These are phyloP conservation scores for Sebastes vulpes DNA, from an alignment of 2,797 vertebrate species.

Conservation along the genomic window DNA sequence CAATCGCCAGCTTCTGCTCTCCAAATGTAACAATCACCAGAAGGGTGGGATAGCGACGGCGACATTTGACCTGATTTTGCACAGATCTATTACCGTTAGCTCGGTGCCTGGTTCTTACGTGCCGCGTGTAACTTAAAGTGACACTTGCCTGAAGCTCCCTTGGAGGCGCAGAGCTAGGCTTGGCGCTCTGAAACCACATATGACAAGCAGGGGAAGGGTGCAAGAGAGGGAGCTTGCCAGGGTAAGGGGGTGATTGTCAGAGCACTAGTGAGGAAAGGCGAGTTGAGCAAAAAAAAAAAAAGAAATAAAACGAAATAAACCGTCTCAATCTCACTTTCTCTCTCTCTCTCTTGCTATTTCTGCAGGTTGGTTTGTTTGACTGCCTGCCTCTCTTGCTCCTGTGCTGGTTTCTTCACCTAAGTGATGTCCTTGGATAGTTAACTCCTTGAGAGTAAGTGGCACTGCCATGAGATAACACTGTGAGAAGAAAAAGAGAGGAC, in stretches of 20 bases:
- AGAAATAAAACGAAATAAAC: conserved; percentile 33
- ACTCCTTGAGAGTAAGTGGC: conserved; percentile 33
- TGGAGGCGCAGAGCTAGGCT: conserved; percentile 83
- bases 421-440: conserved; percentile 53
- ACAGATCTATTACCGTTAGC: conserved; percentile 84
- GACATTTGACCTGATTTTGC: conserved; percentile 87
- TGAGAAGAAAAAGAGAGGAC: neutral
- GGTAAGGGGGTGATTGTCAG: conserved; percentile 62
- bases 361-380: conserved; percentile 29
- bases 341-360: neutral
- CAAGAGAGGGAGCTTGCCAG: conserved; percentile 40
- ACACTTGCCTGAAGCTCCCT: conserved; percentile 96
- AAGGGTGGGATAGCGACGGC: conserved; percentile 62
- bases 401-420: conserved; percentile 33
- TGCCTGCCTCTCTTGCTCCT: conserved; percentile 20
- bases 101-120: conserved; percentile 82
- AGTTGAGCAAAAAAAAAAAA: neutral
- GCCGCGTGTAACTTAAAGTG: conserved; percentile 95
- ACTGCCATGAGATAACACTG: neutral
- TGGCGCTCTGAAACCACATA: conserved; percentile 81
- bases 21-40: conserved; percentile 75
- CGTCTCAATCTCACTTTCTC: neutral
- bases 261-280: conserved; percentile 17
- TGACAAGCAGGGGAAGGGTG: conserved; percentile 78
- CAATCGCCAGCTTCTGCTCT: conserved; percentile 72